Evolutionary conservation across 53 echinoderm and acorn worm genomes (phyloP).

Genomic region (Stichopus horrens): DNA sequence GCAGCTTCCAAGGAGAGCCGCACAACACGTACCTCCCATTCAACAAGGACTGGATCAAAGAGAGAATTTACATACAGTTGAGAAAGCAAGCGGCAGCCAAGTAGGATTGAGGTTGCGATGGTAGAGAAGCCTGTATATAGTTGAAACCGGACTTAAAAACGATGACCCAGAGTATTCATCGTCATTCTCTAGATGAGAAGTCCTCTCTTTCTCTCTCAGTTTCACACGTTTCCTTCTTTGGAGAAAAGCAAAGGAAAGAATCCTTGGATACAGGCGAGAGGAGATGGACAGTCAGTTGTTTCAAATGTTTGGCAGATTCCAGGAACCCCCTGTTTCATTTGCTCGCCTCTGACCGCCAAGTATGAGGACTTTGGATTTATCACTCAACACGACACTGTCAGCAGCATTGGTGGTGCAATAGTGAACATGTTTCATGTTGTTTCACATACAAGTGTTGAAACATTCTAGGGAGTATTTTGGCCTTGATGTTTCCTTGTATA

Average conservation of each 20-base stretch:
- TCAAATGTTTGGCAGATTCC: no score
- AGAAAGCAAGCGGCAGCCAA: constrained; percentile 79
- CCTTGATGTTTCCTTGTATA: no score
- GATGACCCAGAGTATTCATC: not conserved
- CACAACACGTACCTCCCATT: constrained; percentile 91
- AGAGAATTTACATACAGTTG: constrained; percentile 91
- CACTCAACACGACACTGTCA: no score
- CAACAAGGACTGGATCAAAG: constrained; percentile 99
- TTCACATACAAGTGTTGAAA: no score
- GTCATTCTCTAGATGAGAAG: not conserved
- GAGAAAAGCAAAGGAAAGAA: not conserved
- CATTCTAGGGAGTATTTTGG: no score
- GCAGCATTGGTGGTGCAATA: no score
- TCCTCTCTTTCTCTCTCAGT: not conserved
- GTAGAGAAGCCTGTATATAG: not conserved
- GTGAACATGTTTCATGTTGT: no score
- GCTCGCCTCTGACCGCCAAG: no score
- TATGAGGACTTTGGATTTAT: no score
- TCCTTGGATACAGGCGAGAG: no score
- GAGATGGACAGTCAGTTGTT: no score
- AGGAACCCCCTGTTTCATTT: no score
- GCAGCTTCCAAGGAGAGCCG: constrained; percentile 78
- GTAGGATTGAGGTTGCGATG: not conserved
- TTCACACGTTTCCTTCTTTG: not conserved
- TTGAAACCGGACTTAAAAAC: not conserved